A percentile compares a stretch with the other conserved stretches of the same genome.
Evolutionary conservation across 2,113 vertebrate genomes (phyloP).

Genomic region (Budorcas taxicolor): DNA sequence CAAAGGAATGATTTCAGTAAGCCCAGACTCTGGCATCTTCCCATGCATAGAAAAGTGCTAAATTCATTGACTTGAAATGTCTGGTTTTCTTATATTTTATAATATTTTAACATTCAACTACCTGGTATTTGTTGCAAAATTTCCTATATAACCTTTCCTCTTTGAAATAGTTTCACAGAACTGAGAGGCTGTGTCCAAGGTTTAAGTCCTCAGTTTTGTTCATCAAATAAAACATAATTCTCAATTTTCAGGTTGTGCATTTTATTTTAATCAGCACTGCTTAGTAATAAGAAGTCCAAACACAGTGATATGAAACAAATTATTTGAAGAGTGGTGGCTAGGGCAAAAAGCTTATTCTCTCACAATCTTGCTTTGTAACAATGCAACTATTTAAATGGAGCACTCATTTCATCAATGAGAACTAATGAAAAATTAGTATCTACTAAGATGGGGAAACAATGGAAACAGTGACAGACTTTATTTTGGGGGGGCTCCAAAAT

Average conservation of each 20-base stretch:
- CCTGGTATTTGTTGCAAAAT: neutral
- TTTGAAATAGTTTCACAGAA: neutral
- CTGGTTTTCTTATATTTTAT: neutral
- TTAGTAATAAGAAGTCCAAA: neutral
- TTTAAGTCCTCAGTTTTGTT: neutral
- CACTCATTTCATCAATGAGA: neutral
- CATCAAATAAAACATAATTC: neutral
- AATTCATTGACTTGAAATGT: neutral
- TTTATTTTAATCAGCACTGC: neutral
- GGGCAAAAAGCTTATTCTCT: neutral
- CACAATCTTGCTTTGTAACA: neutral
- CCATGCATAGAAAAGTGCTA: neutral
- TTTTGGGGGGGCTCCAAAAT: neutral
- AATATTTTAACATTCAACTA: neutral
- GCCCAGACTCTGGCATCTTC: neutral
- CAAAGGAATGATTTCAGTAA: neutral
- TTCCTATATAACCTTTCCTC: neutral
- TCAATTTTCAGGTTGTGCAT: neutral
- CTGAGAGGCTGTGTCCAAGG: neutral
- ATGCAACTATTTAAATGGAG: neutral
- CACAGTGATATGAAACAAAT: neutral
- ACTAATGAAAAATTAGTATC: neutral
- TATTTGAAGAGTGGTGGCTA: neutral
- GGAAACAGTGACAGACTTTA: neutral
- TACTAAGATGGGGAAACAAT: neutral